These are phyloP conservation scores for Drosophila phalerata DNA, from an alignment of 2,888 invertebrate genomes.

Conservation along the genomic window DNA sequence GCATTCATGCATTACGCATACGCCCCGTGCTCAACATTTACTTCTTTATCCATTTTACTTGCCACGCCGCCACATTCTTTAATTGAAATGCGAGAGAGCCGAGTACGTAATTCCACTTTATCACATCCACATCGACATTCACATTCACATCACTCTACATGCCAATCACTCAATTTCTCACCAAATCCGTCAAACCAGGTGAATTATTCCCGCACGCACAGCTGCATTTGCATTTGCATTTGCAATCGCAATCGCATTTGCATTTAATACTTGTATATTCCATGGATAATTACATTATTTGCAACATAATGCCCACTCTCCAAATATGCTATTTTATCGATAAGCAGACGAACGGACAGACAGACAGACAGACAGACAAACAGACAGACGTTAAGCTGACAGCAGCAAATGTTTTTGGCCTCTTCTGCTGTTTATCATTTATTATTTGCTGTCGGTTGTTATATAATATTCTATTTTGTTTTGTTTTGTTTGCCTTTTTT, in stretches of 20 bases:
- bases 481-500: not conserved
- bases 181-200: constrained; percentile 38
- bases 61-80: constrained; percentile 24
- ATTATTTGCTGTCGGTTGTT: constrained; percentile 31
- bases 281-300: constrained; percentile 49
- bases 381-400: constrained; percentile 42
- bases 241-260: constrained; percentile 17
- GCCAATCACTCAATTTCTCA: constrained; percentile 42
- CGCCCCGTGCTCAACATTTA: constrained; percentile 39
- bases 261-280: constrained; percentile 28
- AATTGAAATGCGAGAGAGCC: constrained; percentile 41
- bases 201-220: constrained; percentile 6
- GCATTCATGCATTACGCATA: constrained; percentile 61
- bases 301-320: constrained; percentile 26
- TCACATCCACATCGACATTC: constrained; percentile 14
- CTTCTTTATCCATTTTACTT: constrained; percentile 10
- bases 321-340: constrained; percentile 27
- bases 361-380: not conserved
- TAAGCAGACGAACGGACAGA: not conserved
- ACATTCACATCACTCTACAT: constrained; percentile 38
- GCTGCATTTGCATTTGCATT: constrained; percentile 15
- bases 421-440: constrained; percentile 23
- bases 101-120: constrained; percentile 50
- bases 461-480: constrained; percentile 6
- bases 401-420: constrained; percentile 42